Evolutionary conservation across 2,113 vertebrate species (phyloP), one percentile per base, ranked within the genome.

Genomic region (Rhegmatorhina hoffmannsi): DNA sequence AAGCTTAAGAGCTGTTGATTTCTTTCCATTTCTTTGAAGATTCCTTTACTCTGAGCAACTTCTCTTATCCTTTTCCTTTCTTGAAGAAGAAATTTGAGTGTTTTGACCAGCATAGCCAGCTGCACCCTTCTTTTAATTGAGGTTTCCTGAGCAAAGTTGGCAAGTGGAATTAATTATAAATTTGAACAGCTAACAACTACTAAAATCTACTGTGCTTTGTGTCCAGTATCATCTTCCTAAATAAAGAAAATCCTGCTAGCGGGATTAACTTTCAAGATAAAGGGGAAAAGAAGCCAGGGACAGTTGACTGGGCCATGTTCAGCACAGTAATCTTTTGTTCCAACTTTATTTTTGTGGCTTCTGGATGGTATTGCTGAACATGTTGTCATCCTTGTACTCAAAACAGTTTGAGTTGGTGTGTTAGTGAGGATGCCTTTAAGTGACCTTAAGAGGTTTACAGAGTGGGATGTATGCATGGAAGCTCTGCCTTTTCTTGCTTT

Each of bases 1-100:
- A 84, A 92, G 18, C 49, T 84, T 53, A 90, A 75, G 70, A 84
- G 26, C 34, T 58, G 12, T 24, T 36, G 29, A 64, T 88, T 86
- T 94, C 13, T 82, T 94, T 94, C 62, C 26, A 19, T 93, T 90
- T 94, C 26, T 85, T 82, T 92, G 80, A 78, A 67, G 66, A 67
- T 70, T 81, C 23, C 33, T 88, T 84, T 86, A 53, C 53, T 84
- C 49, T 76, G 18, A 43, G 43, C n/a, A 77, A 20, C 72, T 63
- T 79, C n/a, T 74, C 23, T 77, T 9, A 60, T 69, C 17, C 13
- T 68, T 88, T 84, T 82, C 16, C 25, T 64, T 59, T 55, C 24
- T 63, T 66, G 55, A 68, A 83, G 36, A 91, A 84, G 69, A 88
- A 86, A 78, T 72, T 6, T 34, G 49, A 59, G 28, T 52, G 40